Percentiles rank a stretch among this genome's conserved stretches.
These are phyloP conservation scores for Acanthochromis polyacanthus DNA, from an alignment of 2,113 vertebrate genomes.

Conservation along the genomic window DNA sequence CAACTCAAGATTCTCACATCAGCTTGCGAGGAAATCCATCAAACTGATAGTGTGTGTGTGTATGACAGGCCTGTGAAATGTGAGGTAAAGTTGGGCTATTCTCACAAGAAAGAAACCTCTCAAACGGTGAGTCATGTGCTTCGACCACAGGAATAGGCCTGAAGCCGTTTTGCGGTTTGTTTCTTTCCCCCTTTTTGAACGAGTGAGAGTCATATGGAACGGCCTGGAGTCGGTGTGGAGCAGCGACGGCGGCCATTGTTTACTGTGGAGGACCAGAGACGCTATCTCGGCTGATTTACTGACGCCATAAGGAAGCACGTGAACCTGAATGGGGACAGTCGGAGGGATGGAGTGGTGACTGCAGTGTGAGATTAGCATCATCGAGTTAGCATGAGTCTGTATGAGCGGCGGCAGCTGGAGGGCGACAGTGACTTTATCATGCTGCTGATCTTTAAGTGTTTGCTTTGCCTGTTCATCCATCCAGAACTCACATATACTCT, in stretches of 20 bases:
- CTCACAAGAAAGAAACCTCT: too few relatives aligned
- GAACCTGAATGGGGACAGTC: constrained; percentile 31
- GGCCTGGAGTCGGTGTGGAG: constrained; percentile 25
- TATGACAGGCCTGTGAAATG: not conserved
- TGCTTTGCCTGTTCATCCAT: too few relatives aligned
- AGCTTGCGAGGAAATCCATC: constrained; percentile 14
- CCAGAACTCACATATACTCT: too few relatives aligned
- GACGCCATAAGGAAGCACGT: constrained; percentile 40
- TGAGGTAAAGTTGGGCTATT: too few relatives aligned
- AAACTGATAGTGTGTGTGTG: constrained; percentile 5
- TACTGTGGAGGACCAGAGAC: constrained; percentile 41
- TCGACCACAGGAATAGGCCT: constrained; percentile 3
- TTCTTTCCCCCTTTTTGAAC: constrained; percentile 31
- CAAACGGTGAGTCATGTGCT: not conserved
- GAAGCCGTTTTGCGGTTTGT: not conserved
- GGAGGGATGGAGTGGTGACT: not conserved
- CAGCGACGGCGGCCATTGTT: constrained; percentile 56
- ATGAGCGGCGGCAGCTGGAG: too few relatives aligned
- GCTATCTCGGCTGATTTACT: constrained; percentile 64
- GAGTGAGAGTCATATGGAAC: constrained; percentile 40
- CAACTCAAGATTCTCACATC: constrained; percentile 10
- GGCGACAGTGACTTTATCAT: too few relatives aligned
- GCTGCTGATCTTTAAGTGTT: not conserved
- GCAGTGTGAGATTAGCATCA: constrained; percentile 22
- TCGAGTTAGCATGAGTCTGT: not conserved